phyloP scores from a whole-genome alignment of 2,888 invertebrate genomes.

The Drosophila kokeensis region DNA sequence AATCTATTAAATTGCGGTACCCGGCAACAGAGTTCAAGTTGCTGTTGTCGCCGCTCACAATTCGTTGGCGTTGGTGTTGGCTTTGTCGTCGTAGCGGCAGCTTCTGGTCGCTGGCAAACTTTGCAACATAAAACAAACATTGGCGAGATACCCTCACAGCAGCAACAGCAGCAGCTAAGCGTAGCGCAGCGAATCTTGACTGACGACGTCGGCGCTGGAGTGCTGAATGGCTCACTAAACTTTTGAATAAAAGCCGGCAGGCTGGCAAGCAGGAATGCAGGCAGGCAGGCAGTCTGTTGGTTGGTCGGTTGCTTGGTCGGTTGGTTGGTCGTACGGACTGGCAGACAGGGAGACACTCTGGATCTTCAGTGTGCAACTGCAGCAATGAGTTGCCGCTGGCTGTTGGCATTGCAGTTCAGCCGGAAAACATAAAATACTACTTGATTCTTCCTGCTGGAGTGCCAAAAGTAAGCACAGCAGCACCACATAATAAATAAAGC shows the following conservation, averaged over 20 bases:
- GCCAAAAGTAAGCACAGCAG: slow-evolving; percentile 78
- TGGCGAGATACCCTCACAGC: slow-evolving; percentile 67
- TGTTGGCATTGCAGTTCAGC: slow-evolving; percentile 80
- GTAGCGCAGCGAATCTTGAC: slow-evolving; percentile 63
- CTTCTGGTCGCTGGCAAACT: slow-evolving; percentile 71
- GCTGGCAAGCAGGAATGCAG: slow-evolving; percentile 23
- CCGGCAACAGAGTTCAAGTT: slow-evolving; percentile 56
- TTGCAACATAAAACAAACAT: slow-evolving; percentile 82
- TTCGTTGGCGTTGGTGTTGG: slow-evolving; percentile 33
- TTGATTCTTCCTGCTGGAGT: slow-evolving; percentile 79
- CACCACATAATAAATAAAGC: slow-evolving; percentile 78
- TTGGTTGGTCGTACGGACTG: neutral
- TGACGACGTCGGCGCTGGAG: slow-evolving; percentile 69
- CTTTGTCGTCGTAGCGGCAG: slow-evolving; percentile 38
- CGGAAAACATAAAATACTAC: slow-evolving; percentile 82
- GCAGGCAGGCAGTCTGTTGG: slow-evolving; percentile 2
- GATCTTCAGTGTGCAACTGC: slow-evolving; percentile 35
- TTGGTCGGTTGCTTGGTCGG: neutral
- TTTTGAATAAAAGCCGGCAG: slow-evolving; percentile 78
- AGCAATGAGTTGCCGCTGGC: slow-evolving; percentile 62
- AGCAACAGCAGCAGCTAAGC: slow-evolving; percentile 25
- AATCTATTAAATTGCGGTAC: slow-evolving; percentile 78
- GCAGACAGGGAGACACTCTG: slow-evolving; percentile 1
- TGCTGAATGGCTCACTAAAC: slow-evolving; percentile 80
- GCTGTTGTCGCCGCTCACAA: slow-evolving; percentile 23